Percentiles rank a stretch among this genome's conserved stretches.
phyloP scores from a whole-genome alignment of 1,140 invertebrate species.

The Xylocopa sonorina region DNA sequence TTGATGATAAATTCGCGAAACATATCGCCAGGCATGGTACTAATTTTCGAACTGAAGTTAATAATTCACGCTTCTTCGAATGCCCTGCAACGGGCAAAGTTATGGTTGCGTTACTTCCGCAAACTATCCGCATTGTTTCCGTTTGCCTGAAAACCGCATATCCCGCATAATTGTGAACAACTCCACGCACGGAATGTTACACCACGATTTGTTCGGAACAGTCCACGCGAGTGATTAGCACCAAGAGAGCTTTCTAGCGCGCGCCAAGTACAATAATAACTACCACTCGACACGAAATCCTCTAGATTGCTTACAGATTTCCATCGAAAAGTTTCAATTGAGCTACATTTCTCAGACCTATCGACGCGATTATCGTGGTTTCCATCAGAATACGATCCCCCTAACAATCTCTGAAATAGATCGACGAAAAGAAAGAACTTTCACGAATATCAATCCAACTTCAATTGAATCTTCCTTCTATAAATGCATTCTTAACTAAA shows the following conservation, averaged over 20 bases:
- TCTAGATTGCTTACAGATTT: slow-evolving; percentile 70
- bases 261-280: slow-evolving; percentile 68
- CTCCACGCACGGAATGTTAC: slow-evolving; percentile 55
- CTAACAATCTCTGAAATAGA: slow-evolving; percentile 33
- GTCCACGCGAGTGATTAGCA: slow-evolving; percentile 71
- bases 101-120: slow-evolving; percentile 12
- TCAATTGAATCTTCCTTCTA: background rate
- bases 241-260: slow-evolving; percentile 66
- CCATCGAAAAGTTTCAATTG: slow-evolving; percentile 77
- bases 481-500: too few relatives aligned
- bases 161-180: slow-evolving; percentile 39
- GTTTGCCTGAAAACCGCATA: slow-evolving; percentile 42
- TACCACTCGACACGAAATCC: slow-evolving; percentile 75
- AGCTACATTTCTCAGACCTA: slow-evolving; percentile 71
- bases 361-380: slow-evolving; percentile 61
- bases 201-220: slow-evolving; percentile 56
- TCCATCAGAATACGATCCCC: slow-evolving; percentile 44
- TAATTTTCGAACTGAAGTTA: background rate
- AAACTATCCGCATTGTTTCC: slow-evolving; percentile 41
- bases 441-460: background rate
- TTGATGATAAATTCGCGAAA: background rate
- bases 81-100: background rate
- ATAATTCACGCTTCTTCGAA: background rate
- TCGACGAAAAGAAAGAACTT: slow-evolving; percentile 38
- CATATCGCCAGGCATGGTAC: background rate